Percentiles rank a stretch among this genome's conserved stretches.
phyloP scores from a whole-genome alignment of 2,888 invertebrate genomes.

The Drosophila yooni region DNA sequence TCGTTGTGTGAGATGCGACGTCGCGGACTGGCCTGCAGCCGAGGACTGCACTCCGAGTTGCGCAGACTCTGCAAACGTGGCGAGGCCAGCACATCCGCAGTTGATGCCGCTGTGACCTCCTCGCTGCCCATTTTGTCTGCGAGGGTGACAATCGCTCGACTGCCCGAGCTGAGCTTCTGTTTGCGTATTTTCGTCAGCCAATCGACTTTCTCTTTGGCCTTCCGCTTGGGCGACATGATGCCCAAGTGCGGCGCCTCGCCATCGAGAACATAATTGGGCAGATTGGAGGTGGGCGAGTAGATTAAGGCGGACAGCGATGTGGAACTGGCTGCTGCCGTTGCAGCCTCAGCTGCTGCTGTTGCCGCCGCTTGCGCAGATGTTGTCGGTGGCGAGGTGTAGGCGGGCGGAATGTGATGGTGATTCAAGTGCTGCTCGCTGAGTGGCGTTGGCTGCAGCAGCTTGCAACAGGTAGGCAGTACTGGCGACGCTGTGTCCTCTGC shows the following conservation, averaged over 20 bases:
- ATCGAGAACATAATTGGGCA: slow-evolving; percentile 91
- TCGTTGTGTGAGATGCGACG: slow-evolving; percentile 79
- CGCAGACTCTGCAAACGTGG: slow-evolving; percentile 82
- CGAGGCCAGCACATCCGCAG: slow-evolving; percentile 69
- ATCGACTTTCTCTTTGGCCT: slow-evolving; percentile 88
- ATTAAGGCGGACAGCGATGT: slow-evolving; percentile 66
- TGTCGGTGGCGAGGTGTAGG: slow-evolving; percentile 70
- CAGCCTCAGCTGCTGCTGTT: slow-evolving; percentile 42
- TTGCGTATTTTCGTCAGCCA: slow-evolving; percentile 90
- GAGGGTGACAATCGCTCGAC: slow-evolving; percentile 67
- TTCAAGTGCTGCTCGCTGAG: slow-evolving; percentile 77
- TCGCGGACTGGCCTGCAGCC: slow-evolving; percentile 67
- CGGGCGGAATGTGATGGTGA: slow-evolving; percentile 45
- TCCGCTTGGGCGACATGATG: slow-evolving; percentile 89
- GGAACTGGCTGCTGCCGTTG: slow-evolving; percentile 55
- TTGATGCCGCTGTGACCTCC: slow-evolving; percentile 23
- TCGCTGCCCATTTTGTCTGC: slow-evolving; percentile 79
- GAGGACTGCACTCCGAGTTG: slow-evolving; percentile 78
- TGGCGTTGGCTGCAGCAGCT: slow-evolving; percentile 66
- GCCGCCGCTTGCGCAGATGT: slow-evolving; percentile 50
- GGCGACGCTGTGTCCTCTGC: slow-evolving; percentile 23
- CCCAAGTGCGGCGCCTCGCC: slow-evolving; percentile 92
- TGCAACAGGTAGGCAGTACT: slow-evolving; percentile 30
- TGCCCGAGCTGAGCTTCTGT: slow-evolving; percentile 85
- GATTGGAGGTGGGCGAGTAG: slow-evolving; percentile 88